Base-by-base conservation (phyloP, 2,888 invertebrate genomes). In the Standfussiana lucernea region DNA sequence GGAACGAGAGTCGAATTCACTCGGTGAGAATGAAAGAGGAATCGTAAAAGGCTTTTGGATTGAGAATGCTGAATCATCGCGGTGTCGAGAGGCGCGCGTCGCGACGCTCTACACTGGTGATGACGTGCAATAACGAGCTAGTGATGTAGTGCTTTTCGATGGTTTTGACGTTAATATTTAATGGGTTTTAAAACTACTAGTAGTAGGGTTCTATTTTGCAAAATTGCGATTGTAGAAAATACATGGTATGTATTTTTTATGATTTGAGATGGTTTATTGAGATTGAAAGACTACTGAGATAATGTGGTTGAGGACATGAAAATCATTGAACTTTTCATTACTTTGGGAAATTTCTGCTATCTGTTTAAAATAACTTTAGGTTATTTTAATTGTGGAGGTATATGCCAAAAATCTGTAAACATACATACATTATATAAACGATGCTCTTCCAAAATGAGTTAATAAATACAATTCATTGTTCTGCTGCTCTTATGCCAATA, bases 21-120 rank as follows among this genome's bases (percentile, higher is more conserved):
- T 89, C 89, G 90, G 89, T 89, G 89, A 92, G 93, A 94, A 94
- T 94, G 93, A 95, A 95, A 94, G 94, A 93, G 92, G 92, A 95
- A 93, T 95, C 93, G 95, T 93, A 95, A 95, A 96, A 95, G 94
- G 93, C 95, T 94, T 95, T 95, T 91, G 95, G 95, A 94, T 94
- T 94, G 94, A 95, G 92, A 94, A 94, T 93, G 96, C 96, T 95
- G 96, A 96, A 95, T 96, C 96, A 96, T 95, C 93, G 93, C 93
- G 90, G 92, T 89, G 93, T 93, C 90, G 93, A 95, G 94, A 92
- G 91, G 88, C 86, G 90, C 89, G 92, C 89, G 90, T 88, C 90
- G 90, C 87, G 89, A 86, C 90, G 90, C 88, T 88, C 88, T 84
- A 83, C 92, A 91, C 93, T 93, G 93, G 93, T 94, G 94, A 94